These are phyloP conservation scores for Coreius guichenoti DNA, from an alignment of 2,797 vertebrate species.

Conservation along the genomic window DNA sequence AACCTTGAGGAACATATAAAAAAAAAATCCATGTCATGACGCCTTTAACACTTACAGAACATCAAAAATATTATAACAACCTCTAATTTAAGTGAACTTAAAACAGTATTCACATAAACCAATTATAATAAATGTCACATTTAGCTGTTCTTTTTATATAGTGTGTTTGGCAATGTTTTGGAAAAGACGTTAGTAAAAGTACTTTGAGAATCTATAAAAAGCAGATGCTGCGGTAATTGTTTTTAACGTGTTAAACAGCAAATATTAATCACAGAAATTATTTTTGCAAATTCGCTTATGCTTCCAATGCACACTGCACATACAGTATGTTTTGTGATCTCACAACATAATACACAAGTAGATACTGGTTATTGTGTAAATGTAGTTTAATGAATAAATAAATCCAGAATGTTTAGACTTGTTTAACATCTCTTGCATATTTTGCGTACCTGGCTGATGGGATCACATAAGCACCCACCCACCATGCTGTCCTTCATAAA, in stretches of 20 bases:
- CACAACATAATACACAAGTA: not conserved
- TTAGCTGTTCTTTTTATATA: not conserved
- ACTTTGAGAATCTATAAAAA: not conserved
- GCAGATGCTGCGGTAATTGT: not conserved
- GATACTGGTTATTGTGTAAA: not conserved
- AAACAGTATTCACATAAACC: not conserved
- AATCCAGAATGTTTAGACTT: constrained; percentile 4
- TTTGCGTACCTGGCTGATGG: not conserved
- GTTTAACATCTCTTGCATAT: constrained; percentile 23
- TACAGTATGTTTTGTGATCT: not conserved
- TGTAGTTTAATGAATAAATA: not conserved
- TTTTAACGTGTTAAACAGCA: not conserved
- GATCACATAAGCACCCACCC: constrained; percentile 19
- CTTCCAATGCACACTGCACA: not conserved
- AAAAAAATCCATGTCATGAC: no score
- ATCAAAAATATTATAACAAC: not conserved
- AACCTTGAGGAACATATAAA: not conserved
- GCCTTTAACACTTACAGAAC: not conserved
- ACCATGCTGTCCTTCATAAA: constrained; percentile 1
- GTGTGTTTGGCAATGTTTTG: not conserved
- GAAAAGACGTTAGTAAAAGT: not conserved
- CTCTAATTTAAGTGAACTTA: not conserved
- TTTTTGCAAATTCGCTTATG: not conserved
- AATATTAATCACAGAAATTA: not conserved
- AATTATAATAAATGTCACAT: not conserved